Conservation (phyloP, 2,113 vertebrate genomes). For the Galeopterus variegatus region DNA sequence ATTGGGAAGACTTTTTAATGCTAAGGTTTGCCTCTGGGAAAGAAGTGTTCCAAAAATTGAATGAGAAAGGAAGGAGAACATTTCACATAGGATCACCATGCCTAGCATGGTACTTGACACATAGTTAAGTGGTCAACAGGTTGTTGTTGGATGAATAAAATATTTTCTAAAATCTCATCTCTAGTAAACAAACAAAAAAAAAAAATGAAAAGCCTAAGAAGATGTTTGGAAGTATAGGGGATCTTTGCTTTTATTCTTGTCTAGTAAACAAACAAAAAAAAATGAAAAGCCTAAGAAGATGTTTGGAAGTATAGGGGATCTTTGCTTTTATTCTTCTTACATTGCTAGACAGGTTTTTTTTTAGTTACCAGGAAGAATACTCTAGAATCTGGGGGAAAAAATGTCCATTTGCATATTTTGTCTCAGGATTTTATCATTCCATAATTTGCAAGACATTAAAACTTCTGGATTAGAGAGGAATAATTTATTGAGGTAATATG, state of each 20-base stretch:
- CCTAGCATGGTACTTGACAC: not conserved
- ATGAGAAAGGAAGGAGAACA: not conserved
- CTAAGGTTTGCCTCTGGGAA: not conserved
- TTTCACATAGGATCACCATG: not conserved
- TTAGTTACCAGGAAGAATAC: not conserved
- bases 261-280: slow-evolving; percentile 17
- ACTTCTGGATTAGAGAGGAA: not conserved
- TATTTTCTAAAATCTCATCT: not conserved
- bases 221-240: not conserved
- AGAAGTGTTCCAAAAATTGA: not conserved
- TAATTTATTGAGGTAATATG: not conserved
- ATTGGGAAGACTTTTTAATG: not conserved
- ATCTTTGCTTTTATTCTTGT: not conserved
- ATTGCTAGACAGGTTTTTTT: not conserved
- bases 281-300: not conserved
- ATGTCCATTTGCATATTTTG: not conserved
- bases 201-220: not conserved
- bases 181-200: slow-evolving; percentile 17
- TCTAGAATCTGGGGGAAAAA: not conserved
- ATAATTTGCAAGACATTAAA: not conserved
- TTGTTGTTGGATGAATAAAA: not conserved
- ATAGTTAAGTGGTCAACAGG: not conserved
- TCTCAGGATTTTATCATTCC: not conserved
- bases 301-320: not conserved
- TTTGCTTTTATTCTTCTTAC: not conserved